These are phyloP conservation scores for Cerceris rybyensis DNA, from an alignment of 2,888 invertebrate genomes.

Conservation along the genomic window DNA sequence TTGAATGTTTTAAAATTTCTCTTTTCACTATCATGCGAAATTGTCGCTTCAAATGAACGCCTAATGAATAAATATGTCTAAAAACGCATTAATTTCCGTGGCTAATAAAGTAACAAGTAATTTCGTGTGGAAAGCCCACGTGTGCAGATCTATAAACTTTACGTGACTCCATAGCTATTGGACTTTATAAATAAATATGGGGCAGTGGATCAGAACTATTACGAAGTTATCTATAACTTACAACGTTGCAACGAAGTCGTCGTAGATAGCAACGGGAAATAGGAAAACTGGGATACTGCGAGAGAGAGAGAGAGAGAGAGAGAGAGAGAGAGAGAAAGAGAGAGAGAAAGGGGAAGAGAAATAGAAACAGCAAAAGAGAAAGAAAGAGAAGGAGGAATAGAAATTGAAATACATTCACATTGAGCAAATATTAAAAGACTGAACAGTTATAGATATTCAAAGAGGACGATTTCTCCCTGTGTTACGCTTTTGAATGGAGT, in stretches of 20 bases:
- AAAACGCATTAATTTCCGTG: slow-evolving; percentile 53
- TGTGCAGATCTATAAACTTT: slow-evolving; percentile 14
- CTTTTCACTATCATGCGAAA: slow-evolving; percentile 52
- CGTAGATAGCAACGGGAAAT: slow-evolving; percentile 11
- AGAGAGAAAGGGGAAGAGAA: neutral
- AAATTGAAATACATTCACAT: slow-evolving; percentile 12
- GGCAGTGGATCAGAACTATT: slow-evolving; percentile 43
- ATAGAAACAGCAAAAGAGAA: neutral
- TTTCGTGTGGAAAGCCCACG: slow-evolving; percentile 25
- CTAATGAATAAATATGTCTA: slow-evolving; percentile 49
- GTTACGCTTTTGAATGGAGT: neutral
- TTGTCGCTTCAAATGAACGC: slow-evolving; percentile 50
- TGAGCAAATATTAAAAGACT: neutral
- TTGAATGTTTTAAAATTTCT: slow-evolving; percentile 62
- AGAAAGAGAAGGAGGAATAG: neutral
- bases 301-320: neutral
- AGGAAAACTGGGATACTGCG: too few species aligned
- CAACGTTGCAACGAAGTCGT: slow-evolving; percentile 26
- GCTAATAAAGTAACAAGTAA: slow-evolving; percentile 29
- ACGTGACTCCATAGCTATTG: slow-evolving; percentile 10
- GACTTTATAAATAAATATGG: slow-evolving; percentile 40
- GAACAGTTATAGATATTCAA: neutral
- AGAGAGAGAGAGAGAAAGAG: too few species aligned
- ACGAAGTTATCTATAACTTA: slow-evolving; percentile 37
- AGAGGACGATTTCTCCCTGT: neutral